Conservation (phyloP, 1,140 invertebrate species). For the Conus betulinus region DNA sequence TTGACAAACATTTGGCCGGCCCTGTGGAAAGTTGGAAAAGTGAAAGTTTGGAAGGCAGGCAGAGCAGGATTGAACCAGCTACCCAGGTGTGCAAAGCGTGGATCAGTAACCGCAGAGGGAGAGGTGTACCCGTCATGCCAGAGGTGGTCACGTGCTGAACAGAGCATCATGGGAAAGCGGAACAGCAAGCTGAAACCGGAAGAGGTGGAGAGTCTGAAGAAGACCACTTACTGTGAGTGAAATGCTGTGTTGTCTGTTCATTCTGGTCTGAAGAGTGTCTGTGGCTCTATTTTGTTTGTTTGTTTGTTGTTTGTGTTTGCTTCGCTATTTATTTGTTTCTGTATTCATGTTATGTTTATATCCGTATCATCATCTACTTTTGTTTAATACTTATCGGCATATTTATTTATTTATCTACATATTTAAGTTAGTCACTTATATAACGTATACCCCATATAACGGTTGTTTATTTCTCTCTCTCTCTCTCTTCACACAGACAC, state of each 20-base stretch:
- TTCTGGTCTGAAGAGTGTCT: background rate
- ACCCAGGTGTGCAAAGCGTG: too few species aligned
- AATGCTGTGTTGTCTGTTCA: background rate
- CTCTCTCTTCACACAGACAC: background rate
- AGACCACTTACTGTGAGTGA: constrained; percentile 62
- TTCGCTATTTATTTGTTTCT: background rate
- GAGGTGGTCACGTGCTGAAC: background rate
- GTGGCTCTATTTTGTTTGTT: background rate
- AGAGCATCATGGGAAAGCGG: constrained; percentile 56
- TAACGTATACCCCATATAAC: too few species aligned
- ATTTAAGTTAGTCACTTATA: too few species aligned
- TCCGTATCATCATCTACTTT: too few species aligned
- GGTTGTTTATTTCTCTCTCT: background rate
- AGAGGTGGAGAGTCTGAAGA: constrained; percentile 57
- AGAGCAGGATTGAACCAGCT: too few species aligned
- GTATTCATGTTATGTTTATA: background rate
- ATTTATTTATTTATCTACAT: too few species aligned
- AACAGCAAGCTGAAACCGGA: constrained; percentile 63
- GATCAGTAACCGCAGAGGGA: too few species aligned
- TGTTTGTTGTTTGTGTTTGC: too few species aligned
- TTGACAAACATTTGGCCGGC: too few species aligned
- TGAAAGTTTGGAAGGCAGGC: too few species aligned
- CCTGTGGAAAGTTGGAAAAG: too few species aligned
- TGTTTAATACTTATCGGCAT: too few species aligned
- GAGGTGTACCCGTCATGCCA: background rate